Evolutionary conservation across 2,113 vertebrate genomes (phyloP), one percentile per base, ranked within the genome.

Genomic region (Kryptolebias marmoratus): DNA sequence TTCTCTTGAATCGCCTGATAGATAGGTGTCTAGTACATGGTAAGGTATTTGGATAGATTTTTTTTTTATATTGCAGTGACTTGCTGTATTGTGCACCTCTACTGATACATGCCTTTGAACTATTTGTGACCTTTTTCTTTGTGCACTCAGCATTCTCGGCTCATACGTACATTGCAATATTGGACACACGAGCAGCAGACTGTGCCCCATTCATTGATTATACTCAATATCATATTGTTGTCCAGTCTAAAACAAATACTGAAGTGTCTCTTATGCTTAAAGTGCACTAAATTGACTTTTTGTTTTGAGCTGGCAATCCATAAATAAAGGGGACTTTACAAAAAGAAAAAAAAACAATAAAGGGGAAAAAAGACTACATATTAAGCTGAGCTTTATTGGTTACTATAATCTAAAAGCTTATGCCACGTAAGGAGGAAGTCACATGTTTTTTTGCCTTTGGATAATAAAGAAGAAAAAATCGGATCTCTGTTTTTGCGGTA

Each of bases 171-270:
- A 28, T 45, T 71, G 83, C 81, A 87, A 82, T 87, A 86, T 55
- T 77, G 64, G 81, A 76, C 81, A 85, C 74, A 74, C 54, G 75
- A 79, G 75, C 65, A 82, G 75, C 82, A 61, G 71, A 66, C 66
- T 59, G 75, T 64, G 73, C 77, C 66, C 39, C 14, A 39, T 66
- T 85, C 84, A 89, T 90, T 75, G 86, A 91, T 91, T 87, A 84
- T 65, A 65, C 64, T 56, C 59, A 75, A 82, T 66, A 83, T 73
- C 65, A 81, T 27, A 53, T 56, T 61, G 64, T 76, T 74, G 80
- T 77, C 70, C 70, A 59, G 75, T 62, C 45, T 61, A 71, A 79
- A 60, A 65, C 22, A 73, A 63, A 58, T 64, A 79, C 50, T 44
- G 16, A 63, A 57, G 52, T 30, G 58, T 63, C 18, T 27, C 31